Evolutionary conservation across 2,113 vertebrate genomes (phyloP).

Genomic region (Ophthalmolycus amberensis): DNA sequence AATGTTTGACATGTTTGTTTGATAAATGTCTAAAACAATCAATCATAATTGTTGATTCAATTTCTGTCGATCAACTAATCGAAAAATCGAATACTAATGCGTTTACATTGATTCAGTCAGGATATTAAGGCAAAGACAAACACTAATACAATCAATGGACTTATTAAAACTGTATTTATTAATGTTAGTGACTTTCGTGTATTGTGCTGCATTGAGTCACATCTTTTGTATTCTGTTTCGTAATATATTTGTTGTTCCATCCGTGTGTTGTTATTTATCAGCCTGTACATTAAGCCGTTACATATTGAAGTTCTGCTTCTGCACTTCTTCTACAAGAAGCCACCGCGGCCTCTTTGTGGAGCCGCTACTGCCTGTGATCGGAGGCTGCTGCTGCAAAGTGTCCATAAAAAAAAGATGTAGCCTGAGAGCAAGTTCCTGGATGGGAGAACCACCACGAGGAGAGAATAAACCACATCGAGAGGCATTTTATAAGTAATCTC

Average conservation of each 20-base stretch:
- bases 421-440: conserved; percentile 44
- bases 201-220: not conserved
- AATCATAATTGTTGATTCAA: not conserved
- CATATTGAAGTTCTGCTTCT: not conserved
- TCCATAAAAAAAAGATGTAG: not conserved
- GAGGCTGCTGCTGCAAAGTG: not conserved
- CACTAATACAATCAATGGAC: not conserved
- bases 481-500: conserved; percentile 63
- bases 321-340: not conserved
- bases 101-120: not conserved
- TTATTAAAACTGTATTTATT: not conserved
- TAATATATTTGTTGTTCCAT: not conserved
- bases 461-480: conserved; percentile 55
- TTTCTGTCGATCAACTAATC: not conserved
- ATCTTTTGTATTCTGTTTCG: not conserved
- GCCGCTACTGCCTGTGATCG: not conserved
- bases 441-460: conserved; percentile 25
- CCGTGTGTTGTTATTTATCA: not conserved
- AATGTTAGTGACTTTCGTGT: not conserved
- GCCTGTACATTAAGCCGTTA: not conserved
- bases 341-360: conserved; percentile 5
- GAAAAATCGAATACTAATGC: not conserved
- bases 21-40: not conserved
- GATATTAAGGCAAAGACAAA: not conserved
- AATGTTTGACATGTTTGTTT: not conserved